Evolutionary conservation across 2,113 vertebrate species (phyloP), one percentile per base, ranked within the genome.

Genomic region (Lanius ludovicianus): DNA sequence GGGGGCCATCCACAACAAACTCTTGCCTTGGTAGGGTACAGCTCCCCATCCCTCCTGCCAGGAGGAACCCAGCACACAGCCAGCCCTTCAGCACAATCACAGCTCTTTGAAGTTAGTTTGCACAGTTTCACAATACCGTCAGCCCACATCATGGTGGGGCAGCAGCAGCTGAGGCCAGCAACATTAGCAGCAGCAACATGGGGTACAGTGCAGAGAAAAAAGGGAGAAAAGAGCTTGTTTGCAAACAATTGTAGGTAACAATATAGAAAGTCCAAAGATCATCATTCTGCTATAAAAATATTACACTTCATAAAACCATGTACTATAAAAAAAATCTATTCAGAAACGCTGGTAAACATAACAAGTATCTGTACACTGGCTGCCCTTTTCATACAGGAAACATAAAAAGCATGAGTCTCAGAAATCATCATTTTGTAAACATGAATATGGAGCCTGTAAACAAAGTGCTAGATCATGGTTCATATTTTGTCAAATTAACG

Each of bases 291-390:
- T 95, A 97, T 97, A 95, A 98, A 98, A 97, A 97, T 70, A 97
- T 94, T 92, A 95, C 95, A 96, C 96, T 97, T 98, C 97, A 97
- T 97, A 98, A 98, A 98, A 97, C 92, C 97, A 97, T 86, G 79
- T 97, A 96, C 97, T 98, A 94, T 91, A 30, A 96, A 98, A 98
- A 98, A 98, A 98, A 94, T 91, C 94, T 95, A 83, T 93, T 97
- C 91, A 52, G 95, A 97, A 98, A 97, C 35, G 94, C 95, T 95
- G 93, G 92, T 97, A 97, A 98, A 95, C 95, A 49, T 96, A 97
- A 98, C 96, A 98, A 97, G 97, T 97, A 97, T 83, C 93, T 97
- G 95, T 96, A 97, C 92, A 97, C 96, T 1, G 84, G 87, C 87
- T 90, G 84, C 93, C 91, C 77, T 46, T 91, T 94, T 69, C 93